phyloP scores from a whole-genome alignment of 2,888 invertebrate species.

The Pocota personata region DNA sequence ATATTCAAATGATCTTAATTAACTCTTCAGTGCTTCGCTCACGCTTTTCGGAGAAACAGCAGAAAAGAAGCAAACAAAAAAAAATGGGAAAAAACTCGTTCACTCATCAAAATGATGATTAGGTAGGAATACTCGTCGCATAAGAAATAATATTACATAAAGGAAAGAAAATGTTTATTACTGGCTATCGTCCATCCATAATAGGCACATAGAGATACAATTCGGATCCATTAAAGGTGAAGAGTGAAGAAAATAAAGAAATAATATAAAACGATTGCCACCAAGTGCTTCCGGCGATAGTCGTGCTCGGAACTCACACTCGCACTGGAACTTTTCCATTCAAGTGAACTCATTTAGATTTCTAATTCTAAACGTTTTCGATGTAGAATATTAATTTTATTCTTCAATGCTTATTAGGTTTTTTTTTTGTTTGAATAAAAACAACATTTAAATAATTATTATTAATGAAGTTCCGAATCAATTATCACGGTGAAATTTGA shows the following conservation, averaged over 20 bases:
- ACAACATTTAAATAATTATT: not conserved
- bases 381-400: not conserved
- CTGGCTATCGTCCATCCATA: conserved; percentile 7
- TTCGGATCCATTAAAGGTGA: conserved; percentile 27
- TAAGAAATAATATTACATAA: conserved; percentile 9
- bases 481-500: not conserved
- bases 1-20: conserved; percentile 49
- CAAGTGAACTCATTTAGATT: not conserved
- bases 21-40: conserved; percentile 17
- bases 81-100: conserved; percentile 33
- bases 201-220: conserved; percentile 1
- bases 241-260: not conserved
- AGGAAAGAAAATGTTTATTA: conserved; percentile 12
- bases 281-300: conserved; percentile 36
- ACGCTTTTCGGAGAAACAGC: conserved; percentile 5
- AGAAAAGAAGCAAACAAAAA: not conserved
- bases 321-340: not conserved
- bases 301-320: not conserved
- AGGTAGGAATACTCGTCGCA: conserved; percentile 8
- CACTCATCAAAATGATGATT: conserved; percentile 39
- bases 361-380: not conserved
- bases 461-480: not conserved
- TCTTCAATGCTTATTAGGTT: not conserved
- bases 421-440: not conserved
- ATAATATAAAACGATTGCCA: conserved; percentile 10